A percentile compares a stretch with the other conserved stretches of the same genome.
Evolutionary conservation across 2,888 invertebrate genomes (phyloP).

Genomic region (Sphaerophoria taeniata): DNA sequence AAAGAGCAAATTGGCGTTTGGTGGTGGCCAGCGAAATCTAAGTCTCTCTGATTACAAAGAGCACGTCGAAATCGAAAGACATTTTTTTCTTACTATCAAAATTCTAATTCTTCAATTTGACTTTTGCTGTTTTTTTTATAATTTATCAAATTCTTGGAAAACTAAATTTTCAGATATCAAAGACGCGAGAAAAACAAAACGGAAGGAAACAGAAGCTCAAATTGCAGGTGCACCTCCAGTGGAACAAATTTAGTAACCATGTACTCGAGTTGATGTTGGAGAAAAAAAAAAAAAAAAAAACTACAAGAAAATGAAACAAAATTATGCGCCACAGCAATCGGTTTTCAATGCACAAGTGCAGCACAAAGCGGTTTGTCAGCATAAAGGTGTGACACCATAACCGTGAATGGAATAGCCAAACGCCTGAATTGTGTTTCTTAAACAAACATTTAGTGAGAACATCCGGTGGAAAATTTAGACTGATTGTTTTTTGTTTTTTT

Average conservation of each 20-base stretch:
- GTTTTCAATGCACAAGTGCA: slow-evolving; percentile 38
- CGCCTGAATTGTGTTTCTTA: slow-evolving; percentile 28
- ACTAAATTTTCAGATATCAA: slow-evolving; percentile 8
- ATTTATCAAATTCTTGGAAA: slow-evolving; percentile 37
- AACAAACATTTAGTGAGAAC: slow-evolving; percentile 32
- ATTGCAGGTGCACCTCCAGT: slow-evolving; percentile 56
- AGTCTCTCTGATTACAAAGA: too few species aligned
- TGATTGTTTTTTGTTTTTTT: neutral
- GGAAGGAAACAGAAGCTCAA: slow-evolving; percentile 61
- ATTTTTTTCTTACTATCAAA: too few species aligned
- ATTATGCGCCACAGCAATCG: slow-evolving; percentile 33
- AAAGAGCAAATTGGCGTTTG: too few species aligned
- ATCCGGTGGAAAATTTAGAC: slow-evolving; percentile 57
- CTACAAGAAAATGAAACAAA: slow-evolving; percentile 26
- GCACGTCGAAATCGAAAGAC: too few species aligned
- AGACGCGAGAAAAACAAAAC: slow-evolving; percentile 1
- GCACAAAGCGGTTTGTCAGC: slow-evolving; percentile 38
- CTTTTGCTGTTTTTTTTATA: too few species aligned
- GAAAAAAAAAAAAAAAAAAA: neutral
- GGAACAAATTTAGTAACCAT: slow-evolving; percentile 35
- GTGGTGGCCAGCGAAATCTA: too few species aligned
- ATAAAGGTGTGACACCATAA: slow-evolving; percentile 59
- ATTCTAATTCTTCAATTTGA: too few species aligned
- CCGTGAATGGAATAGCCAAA: slow-evolving; percentile 61
- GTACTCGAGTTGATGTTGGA: neutral